Evolutionary conservation across 2,888 invertebrate species (phyloP), one percentile per base, ranked within the genome.

Genomic region (Actias luna): DNA sequence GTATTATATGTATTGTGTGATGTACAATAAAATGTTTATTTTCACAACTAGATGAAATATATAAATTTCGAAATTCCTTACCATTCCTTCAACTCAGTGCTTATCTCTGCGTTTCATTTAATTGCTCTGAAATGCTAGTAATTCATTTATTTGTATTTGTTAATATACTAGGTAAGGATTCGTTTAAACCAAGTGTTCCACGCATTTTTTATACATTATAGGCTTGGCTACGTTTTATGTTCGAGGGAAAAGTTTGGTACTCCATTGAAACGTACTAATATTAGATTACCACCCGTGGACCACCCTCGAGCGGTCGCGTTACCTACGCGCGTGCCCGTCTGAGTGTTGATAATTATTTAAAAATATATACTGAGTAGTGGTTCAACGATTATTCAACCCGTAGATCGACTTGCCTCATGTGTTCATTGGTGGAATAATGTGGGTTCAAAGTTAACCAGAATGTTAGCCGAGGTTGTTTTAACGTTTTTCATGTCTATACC

Each of bases 331-430:
- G 46, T 4, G 22, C 46, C 25, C 22, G 7, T 59, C 64, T 68
- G 59, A 72, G 46, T 67, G 63, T 61, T 29, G 59, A 60, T 69
- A 66, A 74, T 69, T 71, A 66, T 67, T 66, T 68, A 36, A 65
- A 71, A 67, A 67, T 60, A 72, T 42, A 25, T 60, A 35, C n/a
- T n/a, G n/a, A 60, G 52, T 46, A 16, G 12, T 14, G 33, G 42
- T 35, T 16, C 50, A 22, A 58, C 46, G 33, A 58, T 35, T 63
- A 55, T 29, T n/a, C 29, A 29, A 55, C 55, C 55, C 55, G 16
- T 29, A 29, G 16, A 29, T 16, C n/a, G 55, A 55, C n/a, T 8
- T n/a, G 29, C 5, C 14, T 29, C 29, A 50, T 12, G 3, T 8
- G n/a, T 29, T 29, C 29, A 55, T 29, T 29, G 29, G 55, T 29